These are phyloP conservation scores for Steinernema hermaphroditum DNA, from an alignment of 2,888 invertebrate genomes.

Conservation along the genomic window DNA sequence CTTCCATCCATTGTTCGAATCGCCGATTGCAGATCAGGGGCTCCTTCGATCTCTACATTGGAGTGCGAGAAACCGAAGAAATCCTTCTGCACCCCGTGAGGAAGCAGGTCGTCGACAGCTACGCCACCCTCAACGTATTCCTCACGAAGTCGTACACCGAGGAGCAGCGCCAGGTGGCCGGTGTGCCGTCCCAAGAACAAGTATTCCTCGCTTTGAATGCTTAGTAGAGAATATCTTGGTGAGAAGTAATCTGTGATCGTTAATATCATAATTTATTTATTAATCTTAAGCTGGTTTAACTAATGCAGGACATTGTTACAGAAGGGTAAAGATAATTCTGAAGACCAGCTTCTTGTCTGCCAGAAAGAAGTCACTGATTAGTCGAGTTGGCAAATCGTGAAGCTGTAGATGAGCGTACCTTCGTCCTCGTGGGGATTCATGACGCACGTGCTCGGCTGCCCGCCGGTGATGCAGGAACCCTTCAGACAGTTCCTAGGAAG, in stretches of 20 bases:
- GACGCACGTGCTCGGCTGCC: neutral
- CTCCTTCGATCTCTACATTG: conserved; percentile 90
- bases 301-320: neutral
- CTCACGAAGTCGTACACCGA: conserved; percentile 77
- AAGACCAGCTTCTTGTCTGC: too few species aligned
- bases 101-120: conserved; percentile 83
- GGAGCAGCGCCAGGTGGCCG: conserved; percentile 82
- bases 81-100: conserved; percentile 90
- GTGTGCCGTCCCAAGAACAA: conserved; percentile 89
- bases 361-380: too few species aligned
- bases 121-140: conserved; percentile 80
- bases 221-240: neutral
- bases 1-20: neutral
- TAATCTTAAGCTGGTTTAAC: neutral
- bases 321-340: neutral
- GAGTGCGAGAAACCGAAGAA: conserved; percentile 93
- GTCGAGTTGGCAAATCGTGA: neutral
- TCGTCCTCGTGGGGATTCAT: conserved; percentile 18
- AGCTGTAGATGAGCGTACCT: neutral
- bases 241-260: neutral
- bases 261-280: conserved; percentile 1
- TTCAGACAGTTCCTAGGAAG: neutral
- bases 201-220: conserved; percentile 72
- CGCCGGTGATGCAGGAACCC: neutral
- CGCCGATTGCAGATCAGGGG: conserved; percentile 67